Conservation (phyloP, 2,888 invertebrate genomes). For the Dascillus cervinus region DNA sequence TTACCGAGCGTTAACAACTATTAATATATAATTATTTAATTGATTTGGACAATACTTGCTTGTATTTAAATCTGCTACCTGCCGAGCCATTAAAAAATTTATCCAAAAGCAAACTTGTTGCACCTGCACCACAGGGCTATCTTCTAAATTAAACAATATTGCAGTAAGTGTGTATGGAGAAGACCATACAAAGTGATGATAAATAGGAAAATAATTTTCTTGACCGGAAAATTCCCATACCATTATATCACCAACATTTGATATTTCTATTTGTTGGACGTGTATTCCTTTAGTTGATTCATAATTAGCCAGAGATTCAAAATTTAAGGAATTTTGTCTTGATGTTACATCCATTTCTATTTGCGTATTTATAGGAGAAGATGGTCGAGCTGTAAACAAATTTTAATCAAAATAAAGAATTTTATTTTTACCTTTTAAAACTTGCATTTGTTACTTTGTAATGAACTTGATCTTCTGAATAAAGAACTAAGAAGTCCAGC, state of each 20-base stretch:
- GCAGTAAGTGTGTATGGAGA: slow-evolving; percentile 43
- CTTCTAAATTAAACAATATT: slow-evolving; percentile 59
- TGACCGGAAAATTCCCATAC: slow-evolving; percentile 73
- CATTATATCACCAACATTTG: slow-evolving; percentile 55
- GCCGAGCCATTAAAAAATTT: slow-evolving; percentile 60
- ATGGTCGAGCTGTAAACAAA: slow-evolving; percentile 41
- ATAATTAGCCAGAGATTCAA: slow-evolving; percentile 47
- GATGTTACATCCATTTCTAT: slow-evolving; percentile 55
- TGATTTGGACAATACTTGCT: too few species aligned
- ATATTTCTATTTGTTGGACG: slow-evolving; percentile 50
- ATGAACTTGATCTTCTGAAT: slow-evolving; percentile 50
- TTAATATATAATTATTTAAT: too few species aligned
- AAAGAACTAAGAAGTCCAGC: slow-evolving; percentile 61
- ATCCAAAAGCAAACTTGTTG: slow-evolving; percentile 68
- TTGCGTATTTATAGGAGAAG: slow-evolving; percentile 44
- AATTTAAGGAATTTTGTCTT: slow-evolving; percentile 51
- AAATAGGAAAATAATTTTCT: slow-evolving; percentile 60
- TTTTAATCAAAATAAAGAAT: slow-evolving; percentile 1
- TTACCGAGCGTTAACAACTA: too few species aligned
- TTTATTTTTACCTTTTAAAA: slow-evolving; percentile 3
- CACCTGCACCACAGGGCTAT: slow-evolving; percentile 58
- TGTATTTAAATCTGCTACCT: slow-evolving; percentile 35
- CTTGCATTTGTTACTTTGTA: slow-evolving; percentile 42
- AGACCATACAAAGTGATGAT: slow-evolving; percentile 63
- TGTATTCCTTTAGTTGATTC: slow-evolving; percentile 58